Evolutionary conservation across 2,797 vertebrate genomes (phyloP).

Genomic region (Crocidura indochinensis): DNA sequence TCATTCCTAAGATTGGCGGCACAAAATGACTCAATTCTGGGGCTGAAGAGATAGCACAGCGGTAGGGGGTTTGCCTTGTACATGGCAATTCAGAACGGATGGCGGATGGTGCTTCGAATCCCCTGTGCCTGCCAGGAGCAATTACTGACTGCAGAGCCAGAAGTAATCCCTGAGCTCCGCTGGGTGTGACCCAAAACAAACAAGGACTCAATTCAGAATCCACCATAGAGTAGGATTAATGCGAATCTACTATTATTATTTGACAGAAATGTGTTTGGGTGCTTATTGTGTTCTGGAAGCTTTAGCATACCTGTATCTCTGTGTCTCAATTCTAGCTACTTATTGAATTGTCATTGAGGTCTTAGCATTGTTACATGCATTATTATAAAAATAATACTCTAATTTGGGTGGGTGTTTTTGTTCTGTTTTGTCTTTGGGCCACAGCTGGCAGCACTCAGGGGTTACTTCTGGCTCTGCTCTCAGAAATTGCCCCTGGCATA

Average conservation of each 20-base stretch:
- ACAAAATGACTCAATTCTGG: neutral
- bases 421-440: no score
- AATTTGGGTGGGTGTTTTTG: neutral
- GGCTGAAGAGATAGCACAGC: no score
- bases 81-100: no score
- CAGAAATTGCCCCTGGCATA: no score
- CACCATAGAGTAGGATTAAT: neutral
- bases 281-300: slow-evolving; percentile 26
- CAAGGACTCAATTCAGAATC: slow-evolving; percentile 8
- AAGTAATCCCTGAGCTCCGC: no score
- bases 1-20: slow-evolving; percentile 40
- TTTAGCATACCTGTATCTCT: neutral
- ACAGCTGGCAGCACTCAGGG: no score
- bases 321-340: neutral
- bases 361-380: slow-evolving; percentile 21
- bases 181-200: no score
- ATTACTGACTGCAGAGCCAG: no score
- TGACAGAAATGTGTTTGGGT: neutral
- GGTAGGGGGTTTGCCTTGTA: no score
- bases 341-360: neutral
- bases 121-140: no score
- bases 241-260: slow-evolving; percentile 31
- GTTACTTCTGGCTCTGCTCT: no score
- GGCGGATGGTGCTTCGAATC: no score
- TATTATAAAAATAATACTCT: slow-evolving; percentile 49